Evolutionary conservation across 2,113 vertebrate species (phyloP).

Genomic region (Oenanthe oenanthe): DNA sequence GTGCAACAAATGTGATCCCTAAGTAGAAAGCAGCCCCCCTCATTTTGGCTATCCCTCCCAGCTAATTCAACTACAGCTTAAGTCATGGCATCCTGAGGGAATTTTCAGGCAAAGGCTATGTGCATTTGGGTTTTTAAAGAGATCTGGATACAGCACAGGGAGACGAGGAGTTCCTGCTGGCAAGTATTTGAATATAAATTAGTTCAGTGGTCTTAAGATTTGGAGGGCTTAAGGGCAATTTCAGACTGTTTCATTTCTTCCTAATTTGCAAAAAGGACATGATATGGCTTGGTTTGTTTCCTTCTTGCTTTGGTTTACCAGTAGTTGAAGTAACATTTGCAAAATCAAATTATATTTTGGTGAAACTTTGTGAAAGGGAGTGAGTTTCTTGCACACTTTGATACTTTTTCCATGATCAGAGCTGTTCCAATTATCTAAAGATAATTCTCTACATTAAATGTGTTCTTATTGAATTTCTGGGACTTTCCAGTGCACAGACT

Average conservation of each 20-base stretch:
- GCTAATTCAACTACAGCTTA: constrained; percentile 16
- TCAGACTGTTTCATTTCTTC: background rate
- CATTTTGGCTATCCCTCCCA: background rate
- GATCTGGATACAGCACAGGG: background rate
- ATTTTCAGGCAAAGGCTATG: background rate
- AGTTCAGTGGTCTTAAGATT: background rate
- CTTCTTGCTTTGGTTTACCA: background rate
- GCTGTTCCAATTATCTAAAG: background rate
- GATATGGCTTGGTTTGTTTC: background rate
- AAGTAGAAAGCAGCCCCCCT: background rate
- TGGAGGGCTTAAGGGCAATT: background rate
- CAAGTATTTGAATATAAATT: background rate
- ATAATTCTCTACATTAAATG: background rate
- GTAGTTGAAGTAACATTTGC: background rate
- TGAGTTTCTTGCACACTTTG: background rate
- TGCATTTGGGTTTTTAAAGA: background rate
- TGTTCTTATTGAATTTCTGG: background rate
- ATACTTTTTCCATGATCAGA: background rate
- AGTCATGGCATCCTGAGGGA: constrained; percentile 6
- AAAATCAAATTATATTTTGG: background rate
- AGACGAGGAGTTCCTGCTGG: background rate
- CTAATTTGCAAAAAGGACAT: background rate
- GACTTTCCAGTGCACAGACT: background rate
- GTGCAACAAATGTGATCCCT: constrained; percentile 18
- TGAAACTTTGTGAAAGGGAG: background rate